Evolutionary conservation across 23 tunicate genomes (phyloP).

Genomic region (Clavelina lepadiformis): DNA sequence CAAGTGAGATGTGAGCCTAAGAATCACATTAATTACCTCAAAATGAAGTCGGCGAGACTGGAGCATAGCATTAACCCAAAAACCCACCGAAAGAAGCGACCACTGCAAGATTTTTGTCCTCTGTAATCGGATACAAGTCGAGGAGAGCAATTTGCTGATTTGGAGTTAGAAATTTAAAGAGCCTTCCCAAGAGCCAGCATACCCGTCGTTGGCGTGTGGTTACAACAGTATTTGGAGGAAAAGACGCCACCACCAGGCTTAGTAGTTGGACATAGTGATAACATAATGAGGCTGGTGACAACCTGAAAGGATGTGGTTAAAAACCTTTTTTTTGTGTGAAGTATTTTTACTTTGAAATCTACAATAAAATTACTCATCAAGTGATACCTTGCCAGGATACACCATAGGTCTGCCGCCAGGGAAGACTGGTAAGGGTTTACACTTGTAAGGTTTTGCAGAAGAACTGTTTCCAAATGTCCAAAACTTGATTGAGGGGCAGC

Average conservation of each 20-base stretch:
- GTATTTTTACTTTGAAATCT: not conserved
- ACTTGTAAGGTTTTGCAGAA: not conserved
- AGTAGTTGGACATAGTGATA: not conserved
- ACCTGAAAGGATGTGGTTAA: not conserved
- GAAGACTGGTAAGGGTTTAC: not conserved
- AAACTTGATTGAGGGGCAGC: not conserved
- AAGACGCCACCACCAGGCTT: not conserved
- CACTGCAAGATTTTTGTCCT: not conserved
- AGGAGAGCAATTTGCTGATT: slow-evolving; percentile 1
- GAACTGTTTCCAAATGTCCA: not conserved
- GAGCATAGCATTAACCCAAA: slow-evolving; percentile 2
- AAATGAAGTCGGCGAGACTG: not conserved
- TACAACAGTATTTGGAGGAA: not conserved
- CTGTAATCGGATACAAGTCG: not conserved
- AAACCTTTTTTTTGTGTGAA: no score
- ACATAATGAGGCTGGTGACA: not conserved
- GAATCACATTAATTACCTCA: not conserved
- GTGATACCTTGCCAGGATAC: not conserved
- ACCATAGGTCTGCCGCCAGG: slow-evolving; percentile 13
- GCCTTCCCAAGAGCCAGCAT: slow-evolving; percentile 4
- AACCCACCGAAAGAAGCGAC: slow-evolving; percentile 10
- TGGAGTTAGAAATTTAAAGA: slow-evolving; percentile 4
- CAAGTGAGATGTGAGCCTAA: slow-evolving; percentile 4
- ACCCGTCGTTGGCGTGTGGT: not conserved
- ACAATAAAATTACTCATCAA: not conserved